Conservation (phyloP, 1,140 invertebrate species). For the Drosophila seguyi region DNA sequence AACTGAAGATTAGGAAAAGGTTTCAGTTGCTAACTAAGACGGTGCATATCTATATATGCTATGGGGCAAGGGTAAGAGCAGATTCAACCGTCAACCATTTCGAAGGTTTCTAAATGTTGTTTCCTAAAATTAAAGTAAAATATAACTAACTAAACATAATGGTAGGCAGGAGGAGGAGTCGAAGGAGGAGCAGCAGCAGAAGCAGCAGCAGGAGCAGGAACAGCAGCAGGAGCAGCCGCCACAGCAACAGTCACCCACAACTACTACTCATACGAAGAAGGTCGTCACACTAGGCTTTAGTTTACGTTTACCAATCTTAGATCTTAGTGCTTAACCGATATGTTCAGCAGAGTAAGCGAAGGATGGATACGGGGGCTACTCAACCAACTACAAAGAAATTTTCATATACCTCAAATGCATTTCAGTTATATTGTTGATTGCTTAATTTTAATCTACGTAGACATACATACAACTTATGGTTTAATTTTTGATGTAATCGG, state of each 20-base stretch:
- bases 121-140: slow-evolving; percentile 62
- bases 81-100: slow-evolving; percentile 50
- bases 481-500: slow-evolving; percentile 45
- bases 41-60: slow-evolving; percentile 11
- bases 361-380: slow-evolving; percentile 51
- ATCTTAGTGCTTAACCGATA: slow-evolving; percentile 43
- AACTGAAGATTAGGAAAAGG: slow-evolving; percentile 50
- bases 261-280: slow-evolving; percentile 69
- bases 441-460: slow-evolving; percentile 67
- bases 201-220: not conserved
- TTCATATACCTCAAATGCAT: slow-evolving; percentile 85
- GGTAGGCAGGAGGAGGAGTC: not conserved
- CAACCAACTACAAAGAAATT: slow-evolving; percentile 85
- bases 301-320: slow-evolving; percentile 39
- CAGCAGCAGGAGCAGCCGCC: slow-evolving; percentile 1
- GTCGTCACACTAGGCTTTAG: slow-evolving; percentile 71
- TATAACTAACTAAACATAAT: slow-evolving; percentile 10
- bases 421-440: slow-evolving; percentile 85
- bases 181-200: not conserved
- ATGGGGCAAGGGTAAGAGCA: not conserved
- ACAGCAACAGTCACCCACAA: slow-evolving; percentile 68
- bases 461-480: slow-evolving; percentile 17
- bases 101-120: slow-evolving; percentile 79
- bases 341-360: slow-evolving; percentile 40
- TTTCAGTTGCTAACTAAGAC: slow-evolving; percentile 63